Base-by-base conservation (phyloP, 2,113 vertebrate species). In the Vulpes lagopus region DNA sequence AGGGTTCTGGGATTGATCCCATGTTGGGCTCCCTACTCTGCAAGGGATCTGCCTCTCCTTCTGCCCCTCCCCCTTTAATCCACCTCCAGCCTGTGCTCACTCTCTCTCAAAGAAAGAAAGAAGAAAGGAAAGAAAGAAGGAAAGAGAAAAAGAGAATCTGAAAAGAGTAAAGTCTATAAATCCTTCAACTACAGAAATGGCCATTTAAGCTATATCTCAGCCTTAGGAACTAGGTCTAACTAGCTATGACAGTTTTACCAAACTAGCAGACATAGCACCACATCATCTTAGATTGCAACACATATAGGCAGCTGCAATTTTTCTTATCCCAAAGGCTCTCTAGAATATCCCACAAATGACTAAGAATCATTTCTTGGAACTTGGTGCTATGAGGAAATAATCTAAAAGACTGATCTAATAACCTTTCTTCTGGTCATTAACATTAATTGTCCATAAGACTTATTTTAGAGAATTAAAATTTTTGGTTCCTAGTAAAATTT, bases 291-390 rank as follows among this genome's bases (percentile, higher is more conserved):
- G n/a, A 30, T 83, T 91, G 64, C 55, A 49, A 73, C 74, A 92
- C 53, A 85, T 23, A 79, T 0, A 81, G 65, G 35, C 25, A 80
- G 55, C 38, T 74, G 62, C 81, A 95, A 76, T 27, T 71, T 94
- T 60, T 78, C 89, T 73, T 84, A 60, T 74, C 38, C 62, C 49
- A 65, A 73, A 38, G 20, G 65, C 15, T 71, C 22, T 89, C 16
- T 23, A 8, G 55, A 78, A 83, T 22, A 93, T 88, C 69, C 62
- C 78, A 55, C 32, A 93, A 79, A 80, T 55, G 62, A 95, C 76
- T 71, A 96, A 93, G 71, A 80, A 92, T 64, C 86, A 87, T 53
- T 95, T 95, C 67, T 93, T 91, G 62, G 69, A 84, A 94, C 83
- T 65, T 64, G 65, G n/a, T 88, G 20, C 74, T 74, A 74, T 64